phyloP scores from a whole-genome alignment of 2,113 vertebrate species.

The Triplophysa tibetana region DNA sequence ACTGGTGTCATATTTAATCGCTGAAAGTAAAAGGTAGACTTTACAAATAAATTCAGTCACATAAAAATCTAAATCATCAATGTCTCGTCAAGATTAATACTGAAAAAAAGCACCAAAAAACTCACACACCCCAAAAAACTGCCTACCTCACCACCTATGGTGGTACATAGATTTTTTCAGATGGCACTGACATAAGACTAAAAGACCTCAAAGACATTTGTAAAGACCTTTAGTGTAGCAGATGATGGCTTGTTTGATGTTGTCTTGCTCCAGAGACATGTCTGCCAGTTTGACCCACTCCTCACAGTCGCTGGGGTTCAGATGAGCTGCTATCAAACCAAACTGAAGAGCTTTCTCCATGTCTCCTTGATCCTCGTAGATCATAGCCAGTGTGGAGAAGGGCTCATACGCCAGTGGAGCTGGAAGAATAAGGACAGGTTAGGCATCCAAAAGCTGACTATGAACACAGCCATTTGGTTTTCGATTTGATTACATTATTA shows the following conservation, averaged over 20 bases:
- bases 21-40: conserved; percentile 60
- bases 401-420: conserved; percentile 97
- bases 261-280: conserved; percentile 96
- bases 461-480: not conserved
- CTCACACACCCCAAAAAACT: too few species aligned
- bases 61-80: too few species aligned
- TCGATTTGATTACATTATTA: too few species aligned
- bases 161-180: too few species aligned
- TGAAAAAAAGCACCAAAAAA: too few species aligned
- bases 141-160: too few species aligned
- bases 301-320: conserved; percentile 94
- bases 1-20: conserved; percentile 90
- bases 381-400: conserved; percentile 97
- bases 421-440: conserved; percentile 55
- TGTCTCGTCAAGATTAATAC: too few species aligned
- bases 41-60: too few species aligned
- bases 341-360: conserved; percentile 95
- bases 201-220: not conserved
- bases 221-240: conserved; percentile 94
- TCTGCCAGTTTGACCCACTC: conserved; percentile 96
- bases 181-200: not conserved
- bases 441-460: not conserved
- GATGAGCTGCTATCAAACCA: conserved; percentile 93
- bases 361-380: conserved; percentile 95
- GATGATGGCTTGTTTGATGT: conserved; percentile 93